phyloP scores from a whole-genome alignment of 2,797 vertebrate species.

The Dendrocincla tyrannina region DNA sequence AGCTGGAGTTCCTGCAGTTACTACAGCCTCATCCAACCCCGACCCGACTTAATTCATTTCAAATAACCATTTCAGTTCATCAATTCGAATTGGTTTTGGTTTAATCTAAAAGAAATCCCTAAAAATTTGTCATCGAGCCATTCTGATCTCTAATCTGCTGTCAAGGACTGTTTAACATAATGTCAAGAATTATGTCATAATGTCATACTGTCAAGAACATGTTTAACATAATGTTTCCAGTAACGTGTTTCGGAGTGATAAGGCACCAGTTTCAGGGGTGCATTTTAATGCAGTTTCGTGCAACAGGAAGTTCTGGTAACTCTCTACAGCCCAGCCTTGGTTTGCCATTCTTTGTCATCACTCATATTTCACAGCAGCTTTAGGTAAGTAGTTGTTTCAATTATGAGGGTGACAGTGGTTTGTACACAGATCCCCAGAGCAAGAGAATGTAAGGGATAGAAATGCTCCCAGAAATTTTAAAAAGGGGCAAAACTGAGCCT shows the following conservation, averaged over 20 bases:
- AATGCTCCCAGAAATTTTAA: background rate
- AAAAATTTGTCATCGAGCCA: accelerated
- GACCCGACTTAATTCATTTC: accelerated
- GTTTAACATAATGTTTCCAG: background rate
- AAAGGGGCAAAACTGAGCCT: background rate
- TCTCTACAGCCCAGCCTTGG: background rate
- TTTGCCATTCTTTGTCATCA: background rate
- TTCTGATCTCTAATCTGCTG: background rate
- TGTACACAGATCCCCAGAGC: background rate
- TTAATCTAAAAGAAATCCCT: background rate
- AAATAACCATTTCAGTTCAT: background rate
- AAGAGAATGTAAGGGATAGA: accelerated
- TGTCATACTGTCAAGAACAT: too few relatives aligned
- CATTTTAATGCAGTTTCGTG: background rate
- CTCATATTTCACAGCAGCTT: background rate
- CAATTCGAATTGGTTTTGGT: background rate
- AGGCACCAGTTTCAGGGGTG: background rate
- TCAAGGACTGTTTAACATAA: background rate
- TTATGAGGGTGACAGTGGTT: background rate
- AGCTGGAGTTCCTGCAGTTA: accelerated
- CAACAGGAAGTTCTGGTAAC: background rate
- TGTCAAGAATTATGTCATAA: background rate
- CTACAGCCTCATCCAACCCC: background rate
- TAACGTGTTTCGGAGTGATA: background rate
- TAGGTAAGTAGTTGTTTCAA: background rate